Evolutionary conservation across 2,797 vertebrate genomes (phyloP), one percentile per base, ranked within the genome.

Genomic region (Sebastolobus alascanus): DNA sequence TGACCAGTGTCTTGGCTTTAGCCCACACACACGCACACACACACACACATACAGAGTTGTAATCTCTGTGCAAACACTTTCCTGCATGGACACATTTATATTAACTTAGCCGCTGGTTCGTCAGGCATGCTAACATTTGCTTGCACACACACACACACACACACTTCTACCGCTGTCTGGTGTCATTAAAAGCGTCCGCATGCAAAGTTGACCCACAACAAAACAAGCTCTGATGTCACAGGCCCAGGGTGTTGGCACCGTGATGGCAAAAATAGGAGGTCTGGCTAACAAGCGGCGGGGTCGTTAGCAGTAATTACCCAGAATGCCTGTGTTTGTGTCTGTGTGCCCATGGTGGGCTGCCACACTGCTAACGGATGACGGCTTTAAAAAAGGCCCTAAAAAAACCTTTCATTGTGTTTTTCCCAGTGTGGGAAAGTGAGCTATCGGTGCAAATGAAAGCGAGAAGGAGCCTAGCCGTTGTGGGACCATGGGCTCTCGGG

Each of bases 221-320:
- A 96, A 96, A 94, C 91, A 63, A 69, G 78, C 84, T 91, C 93
- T 96, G 93, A 96, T 96, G 95, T 96, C 96, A 96, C 91, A 71
- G 74, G 33, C 87, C 63, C 77, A 67, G 93, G 94, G 94, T 95
- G 95, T 94, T 95, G 94, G 94, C 95, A 93, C 79, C 73, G 81
- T 69, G 2, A 86, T 83, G 82, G 87, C 88, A 93, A 93, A 92
- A 95, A 94, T 93, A 93, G 92, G 89, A 89, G 89, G 88, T 79
- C 87, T 89, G 84, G 88, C 93, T 93, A 93, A 94, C 94, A 83
- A 95, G 94, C 84, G 60, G 85, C 89, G 50, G 87, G 90, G 87
- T 95, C 93, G 93, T 96, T 96, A 96, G 94, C 94, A 84, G 89
- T 95, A 96, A 96, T 96, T 95, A 96, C 92, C 92, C 94, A 94